Evolutionary conservation across 2,888 invertebrate species (phyloP), one percentile per base, ranked within the genome.

Genomic region (Cyclophora punctaria): DNA sequence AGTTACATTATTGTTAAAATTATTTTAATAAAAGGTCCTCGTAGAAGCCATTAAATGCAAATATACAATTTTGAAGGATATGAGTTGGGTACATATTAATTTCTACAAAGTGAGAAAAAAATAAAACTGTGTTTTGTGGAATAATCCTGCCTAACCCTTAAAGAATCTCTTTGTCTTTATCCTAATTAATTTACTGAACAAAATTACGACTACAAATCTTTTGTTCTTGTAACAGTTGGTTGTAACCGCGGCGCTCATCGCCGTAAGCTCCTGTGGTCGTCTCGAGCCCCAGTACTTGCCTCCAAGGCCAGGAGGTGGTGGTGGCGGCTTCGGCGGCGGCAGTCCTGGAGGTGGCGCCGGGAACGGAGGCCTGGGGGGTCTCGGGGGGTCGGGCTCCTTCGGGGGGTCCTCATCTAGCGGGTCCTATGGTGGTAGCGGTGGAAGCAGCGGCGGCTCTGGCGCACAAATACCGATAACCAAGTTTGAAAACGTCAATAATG

Each of bases 401-500:
- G 59, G 66, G 41, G 37, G 37, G 37, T 37, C 37, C 1, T 37
- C 37, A 37, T 5, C 37, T 45, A 51, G 66, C 41, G 58, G 64
- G 34, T 50, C 54, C 2, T 60, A 58, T 5, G 60, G 62, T 7
- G 59, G 62, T 4, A 63, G 59, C 4, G 59, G 66, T 42, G 69
- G 69, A 44, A 67, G 73, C 37, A 68, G 83, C 57, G 78, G 83
- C 48, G 63, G 69, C 75, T 91, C 6, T 77, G 44, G 44, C 2
- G 34, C 33, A 34, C 44, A 83, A 57, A 80, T 82, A 57, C 92
- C 92, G 5, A 92, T 92, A 60, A 75, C 91, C 7, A 89, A 89
- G 59, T 92, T 90, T 65, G 90, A 91, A 57, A 92, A 91, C 60
- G 90, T 87, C 50, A 92, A 92, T 78, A 92, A 92, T 64, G 91